Percentiles rank a stretch among this genome's conserved stretches.
phyloP scores from a whole-genome alignment of 35 echinoderm and acorn worm species.

The Antedon bifida region DNA sequence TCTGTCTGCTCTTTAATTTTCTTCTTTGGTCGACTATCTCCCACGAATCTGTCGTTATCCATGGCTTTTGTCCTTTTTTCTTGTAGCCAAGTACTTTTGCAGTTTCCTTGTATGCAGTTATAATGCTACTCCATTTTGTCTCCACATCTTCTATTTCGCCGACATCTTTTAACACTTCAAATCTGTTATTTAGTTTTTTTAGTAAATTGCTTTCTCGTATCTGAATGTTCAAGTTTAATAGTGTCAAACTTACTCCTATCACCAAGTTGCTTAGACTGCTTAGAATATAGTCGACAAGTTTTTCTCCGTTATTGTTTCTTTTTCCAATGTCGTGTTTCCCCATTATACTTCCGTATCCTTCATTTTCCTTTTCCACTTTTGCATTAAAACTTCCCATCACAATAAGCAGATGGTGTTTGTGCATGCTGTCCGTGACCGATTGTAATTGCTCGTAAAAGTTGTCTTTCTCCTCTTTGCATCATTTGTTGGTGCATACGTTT shows the following conservation, averaged over 20 bases:
- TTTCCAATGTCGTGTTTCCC: neutral
- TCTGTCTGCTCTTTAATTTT: conserved; percentile 5
- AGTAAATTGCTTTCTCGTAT: neutral
- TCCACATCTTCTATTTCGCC: neutral
- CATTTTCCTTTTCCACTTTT: conserved; percentile 3
- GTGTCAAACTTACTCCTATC: conserved; percentile 16
- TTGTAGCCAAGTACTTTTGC: conserved; percentile 8
- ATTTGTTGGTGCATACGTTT: conserved; percentile 24
- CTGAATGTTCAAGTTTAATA: neutral
- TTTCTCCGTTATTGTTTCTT: neutral
- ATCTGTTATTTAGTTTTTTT: conserved; percentile 20
- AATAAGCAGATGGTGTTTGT: conserved; percentile 11
- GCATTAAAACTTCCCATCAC: neutral
- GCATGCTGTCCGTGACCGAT: neutral
- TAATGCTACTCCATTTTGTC: neutral
- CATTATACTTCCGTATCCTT: conserved; percentile 6
- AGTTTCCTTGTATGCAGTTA: conserved; percentile 4
- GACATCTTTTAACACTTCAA: conserved; percentile 8
- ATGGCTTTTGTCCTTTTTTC: conserved; percentile 11
- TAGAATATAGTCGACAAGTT: neutral
- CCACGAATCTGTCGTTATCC: conserved; percentile 17
- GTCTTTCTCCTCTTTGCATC: conserved; percentile 20
- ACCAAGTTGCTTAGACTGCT: conserved; percentile 6
- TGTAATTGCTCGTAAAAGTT: conserved; percentile 25
- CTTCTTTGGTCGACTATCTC: conserved; percentile 11